Evolutionary conservation across 2,888 invertebrate genomes (phyloP).

Genomic region (Axea sp.): DNA sequence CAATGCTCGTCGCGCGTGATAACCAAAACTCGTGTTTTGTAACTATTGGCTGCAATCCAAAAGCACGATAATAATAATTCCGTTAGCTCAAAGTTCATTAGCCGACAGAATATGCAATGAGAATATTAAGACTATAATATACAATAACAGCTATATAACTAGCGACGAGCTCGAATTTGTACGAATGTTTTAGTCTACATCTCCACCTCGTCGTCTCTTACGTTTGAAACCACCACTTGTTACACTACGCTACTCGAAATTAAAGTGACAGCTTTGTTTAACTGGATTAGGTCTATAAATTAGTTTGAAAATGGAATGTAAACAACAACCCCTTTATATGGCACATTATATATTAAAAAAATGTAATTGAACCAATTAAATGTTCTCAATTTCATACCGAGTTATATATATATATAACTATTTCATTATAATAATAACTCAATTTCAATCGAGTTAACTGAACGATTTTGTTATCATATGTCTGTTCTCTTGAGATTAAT

Average conservation of each 20-base stretch:
- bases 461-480: too few species aligned
- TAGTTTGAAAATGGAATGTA: too few species aligned
- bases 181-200: slow-evolving; percentile 30
- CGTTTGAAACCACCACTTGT: slow-evolving; percentile 30
- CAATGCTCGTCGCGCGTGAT: slow-evolving; percentile 71
- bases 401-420: too few species aligned
- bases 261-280: slow-evolving; percentile 40
- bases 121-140: slow-evolving; percentile 54
- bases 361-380: too few species aligned
- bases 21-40: slow-evolving; percentile 75
- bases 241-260: slow-evolving; percentile 42
- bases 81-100: slow-evolving; percentile 73
- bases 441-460: too few species aligned
- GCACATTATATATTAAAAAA: too few species aligned
- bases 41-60: slow-evolving; percentile 76
- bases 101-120: slow-evolving; percentile 65
- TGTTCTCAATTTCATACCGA: too few species aligned
- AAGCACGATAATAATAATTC: slow-evolving; percentile 76
- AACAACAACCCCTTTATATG: too few species aligned
- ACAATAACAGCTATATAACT: slow-evolving; percentile 43
- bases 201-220: slow-evolving; percentile 17
- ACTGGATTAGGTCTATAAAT: too few species aligned
- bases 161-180: slow-evolving; percentile 15
- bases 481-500: too few species aligned
- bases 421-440: too few species aligned